phyloP scores from a whole-genome alignment of 2,113 vertebrate species.

The Tautogolabrus adspersus region DNA sequence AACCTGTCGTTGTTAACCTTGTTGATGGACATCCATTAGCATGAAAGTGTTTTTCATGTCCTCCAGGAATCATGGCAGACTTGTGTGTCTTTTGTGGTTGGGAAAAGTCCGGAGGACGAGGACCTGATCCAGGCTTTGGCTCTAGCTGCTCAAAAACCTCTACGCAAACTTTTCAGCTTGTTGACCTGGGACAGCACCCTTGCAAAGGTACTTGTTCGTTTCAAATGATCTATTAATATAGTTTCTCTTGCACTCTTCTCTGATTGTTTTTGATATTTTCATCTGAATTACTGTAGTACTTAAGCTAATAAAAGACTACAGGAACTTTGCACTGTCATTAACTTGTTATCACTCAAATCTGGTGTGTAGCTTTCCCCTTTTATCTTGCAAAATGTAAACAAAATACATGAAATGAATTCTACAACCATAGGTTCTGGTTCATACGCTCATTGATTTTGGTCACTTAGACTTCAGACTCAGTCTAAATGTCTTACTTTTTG shows the following conservation, averaged over 20 bases:
- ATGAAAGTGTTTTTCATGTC: neutral
- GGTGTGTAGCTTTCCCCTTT: neutral
- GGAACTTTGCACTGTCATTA: neutral
- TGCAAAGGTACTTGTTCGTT: conserved; percentile 79
- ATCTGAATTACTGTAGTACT: neutral
- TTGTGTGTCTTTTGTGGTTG: conserved; percentile 84
- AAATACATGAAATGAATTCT: neutral
- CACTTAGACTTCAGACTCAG: too few species aligned
- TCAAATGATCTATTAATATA: neutral
- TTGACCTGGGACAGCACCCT: conserved; percentile 79
- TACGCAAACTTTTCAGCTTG: conserved; percentile 85
- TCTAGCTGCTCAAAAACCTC: conserved; percentile 82
- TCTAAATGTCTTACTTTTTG: too few species aligned
- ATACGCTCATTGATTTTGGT: too few species aligned
- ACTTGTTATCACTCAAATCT: neutral
- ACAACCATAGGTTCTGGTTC: neutral
- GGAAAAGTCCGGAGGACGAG: conserved; percentile 80
- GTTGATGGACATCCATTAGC: too few species aligned
- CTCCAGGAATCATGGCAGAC: conserved; percentile 87
- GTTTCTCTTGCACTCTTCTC: neutral
- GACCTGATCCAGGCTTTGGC: conserved; percentile 78
- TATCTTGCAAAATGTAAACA: neutral
- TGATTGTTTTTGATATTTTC: neutral
- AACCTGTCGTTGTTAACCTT: too few species aligned
- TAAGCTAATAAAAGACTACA: too few species aligned